Percentiles rank a stretch among this genome's conserved stretches.
phyloP scores from a whole-genome alignment of 2,797 vertebrate species.

The Rhodeus uyekii region DNA sequence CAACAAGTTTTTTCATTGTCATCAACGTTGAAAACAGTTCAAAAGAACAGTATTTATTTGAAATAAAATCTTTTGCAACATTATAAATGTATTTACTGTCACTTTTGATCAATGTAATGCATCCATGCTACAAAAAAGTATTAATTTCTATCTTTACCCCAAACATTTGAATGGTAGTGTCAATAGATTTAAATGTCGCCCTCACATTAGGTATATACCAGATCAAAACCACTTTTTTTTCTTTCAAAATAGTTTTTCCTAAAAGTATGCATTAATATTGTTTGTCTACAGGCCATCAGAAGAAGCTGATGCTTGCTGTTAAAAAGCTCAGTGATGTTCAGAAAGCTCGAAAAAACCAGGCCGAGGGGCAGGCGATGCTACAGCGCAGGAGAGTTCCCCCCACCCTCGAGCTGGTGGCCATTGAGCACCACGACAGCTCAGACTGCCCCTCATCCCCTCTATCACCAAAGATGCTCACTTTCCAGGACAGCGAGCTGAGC shows the following conservation, averaged over 20 bases:
- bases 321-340: constrained; percentile 88
- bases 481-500: constrained; percentile 93
- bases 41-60: neutral
- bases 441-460: constrained; percentile 64
- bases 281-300: constrained; percentile 88
- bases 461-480: constrained; percentile 83
- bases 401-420: constrained; percentile 73
- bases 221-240: neutral
- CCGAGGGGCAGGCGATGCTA: constrained; percentile 63
- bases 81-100: neutral
- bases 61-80: neutral
- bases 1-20: neutral
- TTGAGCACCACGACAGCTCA: constrained; percentile 60
- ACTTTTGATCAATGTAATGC: neutral
- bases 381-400: constrained; percentile 62
- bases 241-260: neutral
- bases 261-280: neutral
- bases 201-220: neutral
- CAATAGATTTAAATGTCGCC: neutral
- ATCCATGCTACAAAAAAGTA: neutral
- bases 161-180: neutral
- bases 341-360: constrained; percentile 68
- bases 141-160: neutral
- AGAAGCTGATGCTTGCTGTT: constrained; percentile 96
- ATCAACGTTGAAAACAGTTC: neutral